Evolutionary conservation across 2,888 invertebrate genomes (phyloP), one percentile per base, ranked within the genome.

Genomic region (Homarus gammarus): DNA sequence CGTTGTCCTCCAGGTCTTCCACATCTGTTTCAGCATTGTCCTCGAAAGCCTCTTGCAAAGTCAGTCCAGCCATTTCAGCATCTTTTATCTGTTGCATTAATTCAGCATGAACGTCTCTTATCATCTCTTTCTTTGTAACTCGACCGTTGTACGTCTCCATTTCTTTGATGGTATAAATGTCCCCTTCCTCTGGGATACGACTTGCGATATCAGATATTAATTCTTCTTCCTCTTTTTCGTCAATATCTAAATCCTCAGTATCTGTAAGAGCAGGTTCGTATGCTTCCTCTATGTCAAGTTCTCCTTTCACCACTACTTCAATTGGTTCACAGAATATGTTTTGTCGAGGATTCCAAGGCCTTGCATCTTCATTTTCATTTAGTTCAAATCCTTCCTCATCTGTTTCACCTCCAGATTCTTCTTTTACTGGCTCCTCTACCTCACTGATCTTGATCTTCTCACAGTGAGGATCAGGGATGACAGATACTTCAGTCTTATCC

Each of bases 351-450:
- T 44, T 49, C n/a, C 87, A 36, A 56, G 90, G 90, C n/a, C 44
- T 49, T 36, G 77, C 31, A 87, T 92, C 92, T 15, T 90, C 91
- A 3, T 72, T 64, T 44, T 91, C 87, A 27, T 84, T 82, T 6
- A 91, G 49, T 84, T 91, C 87, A 83, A 91, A 91, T 18, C 85
- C 91, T 85, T 92, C 92, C 68, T 92, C 90, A 83, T 92, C 92
- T 3, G 92, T 92, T 8, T 88, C 84, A 56, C 31, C 89, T 33
- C 75, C 88, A 33, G 84, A 49, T 22, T 88, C 92, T 72, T 88
- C 85, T 12, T 73, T n/a, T 40, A 70, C 38, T 27, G 31, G 51
- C 68, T 89, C 89, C 40, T 85, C 83, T 10, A 73, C 78, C 31
- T 92, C 92, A 75, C 79, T 77, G 15, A 92, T 90, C 33, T 64